Base-by-base conservation (phyloP, 2,888 invertebrate genomes). In the Watsonalla binaria region DNA sequence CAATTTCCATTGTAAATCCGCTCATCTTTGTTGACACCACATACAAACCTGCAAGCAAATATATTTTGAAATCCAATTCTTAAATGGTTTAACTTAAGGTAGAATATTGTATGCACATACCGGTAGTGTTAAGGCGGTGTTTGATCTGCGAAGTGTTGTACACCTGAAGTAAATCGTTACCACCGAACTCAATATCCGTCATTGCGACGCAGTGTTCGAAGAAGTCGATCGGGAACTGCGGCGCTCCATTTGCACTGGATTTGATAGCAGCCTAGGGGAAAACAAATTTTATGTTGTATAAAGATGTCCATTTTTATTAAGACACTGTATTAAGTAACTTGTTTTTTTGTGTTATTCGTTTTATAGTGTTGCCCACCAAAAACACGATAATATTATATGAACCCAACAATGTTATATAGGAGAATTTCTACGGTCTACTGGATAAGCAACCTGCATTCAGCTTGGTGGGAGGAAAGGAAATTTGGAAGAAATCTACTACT, bases 121-220 rank as follows among this genome's bases (percentile, higher is more conserved):
- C 88, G 6, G 86, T 90, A 0, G 96, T 96, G 71, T 96, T 96
- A 9, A 98, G 92, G 11, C 99, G 92, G 69, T 97, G 96, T 84
- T 98, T 99, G 45, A 99, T 93, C 83, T 99, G 99, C 14, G 96
- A 95, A 0, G 95, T 94, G 75, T 98, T 98, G 84, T 99, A 99
- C 47, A 98, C 95, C 85, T 99, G 98, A 7, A 99, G 86, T 0
- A 99, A 87, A 86, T 99, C 99, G 77, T 97, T 97, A 7, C 99
- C 99, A 8, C 98, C 98, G 75, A 96, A 97, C 81, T 99, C 99
- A 0, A 98, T 94, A 71, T 99, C 98, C 62, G 95, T 96, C 93
- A 98, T 94, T 8, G 94, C 93, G 53, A 96, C 95, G 79, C 98
- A 98, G 76, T 98, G 96, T 80, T 99, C 99, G 83, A 99, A 99